Evolutionary conservation across 1,140 invertebrate species (phyloP).

Genomic region (Heliothis virescens): DNA sequence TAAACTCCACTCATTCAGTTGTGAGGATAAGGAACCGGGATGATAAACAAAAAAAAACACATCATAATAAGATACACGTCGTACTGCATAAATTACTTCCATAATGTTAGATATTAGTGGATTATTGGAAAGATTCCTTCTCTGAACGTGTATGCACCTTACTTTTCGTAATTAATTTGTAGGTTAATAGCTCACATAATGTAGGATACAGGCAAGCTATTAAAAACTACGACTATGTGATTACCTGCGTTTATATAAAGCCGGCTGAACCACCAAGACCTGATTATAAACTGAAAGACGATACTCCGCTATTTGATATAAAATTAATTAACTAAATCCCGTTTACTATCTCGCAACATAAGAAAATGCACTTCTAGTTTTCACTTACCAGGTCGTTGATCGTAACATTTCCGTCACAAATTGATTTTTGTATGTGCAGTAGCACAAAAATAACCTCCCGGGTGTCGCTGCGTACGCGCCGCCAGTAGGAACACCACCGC

Average conservation of each 20-base stretch:
- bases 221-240: constrained; percentile 32
- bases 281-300: constrained; percentile 33
- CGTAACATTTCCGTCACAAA: constrained; percentile 83
- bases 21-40: no score
- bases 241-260: constrained; percentile 2
- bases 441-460: constrained; percentile 84
- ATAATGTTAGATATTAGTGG: no score
- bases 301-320: constrained; percentile 2
- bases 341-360: constrained; percentile 1
- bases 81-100: no score
- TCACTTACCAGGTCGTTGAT: constrained; percentile 79
- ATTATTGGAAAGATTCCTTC: no score
- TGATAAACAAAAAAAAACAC: no score
- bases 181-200: constrained; percentile 39
- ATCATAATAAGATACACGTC: no score
- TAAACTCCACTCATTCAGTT: no score
- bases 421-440: constrained; percentile 80
- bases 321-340: constrained; percentile 16
- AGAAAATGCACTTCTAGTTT: constrained; percentile 52
- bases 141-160: neutral
- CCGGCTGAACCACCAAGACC: neutral
- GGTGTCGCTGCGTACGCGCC: constrained; percentile 76
- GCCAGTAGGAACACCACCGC: constrained; percentile 71
- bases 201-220: constrained; percentile 34
- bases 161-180: constrained; percentile 29